A percentile compares a stretch with the other conserved stretches of the same genome.
Conservation (phyloP, 2,113 vertebrate genomes). For the Epinephelus moara region DNA sequence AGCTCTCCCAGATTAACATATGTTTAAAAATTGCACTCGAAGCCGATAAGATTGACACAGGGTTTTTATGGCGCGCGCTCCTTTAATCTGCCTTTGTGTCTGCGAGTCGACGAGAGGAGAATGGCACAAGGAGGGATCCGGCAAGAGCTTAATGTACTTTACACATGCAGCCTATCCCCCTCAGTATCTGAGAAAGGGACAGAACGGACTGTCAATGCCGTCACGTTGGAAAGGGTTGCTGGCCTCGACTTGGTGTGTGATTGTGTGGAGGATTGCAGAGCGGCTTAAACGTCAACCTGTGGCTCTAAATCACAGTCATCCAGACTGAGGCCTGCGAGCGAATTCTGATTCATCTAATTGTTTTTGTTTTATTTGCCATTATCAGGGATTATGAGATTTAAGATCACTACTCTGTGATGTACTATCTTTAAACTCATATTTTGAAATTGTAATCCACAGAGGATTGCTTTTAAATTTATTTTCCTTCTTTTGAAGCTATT, state of each 20-base stretch:
- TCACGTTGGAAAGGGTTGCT: conserved; percentile 28
- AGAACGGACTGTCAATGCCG: conserved; percentile 48
- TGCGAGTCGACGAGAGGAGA: conserved; percentile 75
- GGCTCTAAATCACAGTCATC: conserved; percentile 31
- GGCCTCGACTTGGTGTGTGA: conserved; percentile 5
- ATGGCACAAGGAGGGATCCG: conserved; percentile 78
- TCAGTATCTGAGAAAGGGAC: conserved; percentile 61
- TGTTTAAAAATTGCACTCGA: conserved; percentile 86
- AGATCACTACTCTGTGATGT: not conserved
- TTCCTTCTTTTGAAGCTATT: not conserved
- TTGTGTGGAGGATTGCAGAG: conserved; percentile 40
- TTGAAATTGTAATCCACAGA: not conserved
- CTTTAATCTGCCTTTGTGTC: conserved; percentile 81
- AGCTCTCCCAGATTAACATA: conserved; percentile 85
- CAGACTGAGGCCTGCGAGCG: not conserved
- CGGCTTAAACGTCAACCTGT: conserved; percentile 57
- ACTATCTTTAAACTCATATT: not conserved
- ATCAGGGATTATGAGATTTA: not conserved
- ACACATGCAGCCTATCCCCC: conserved; percentile 66
- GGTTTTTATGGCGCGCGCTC: conserved; percentile 77
- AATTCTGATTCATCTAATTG: not conserved
- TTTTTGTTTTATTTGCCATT: not conserved
- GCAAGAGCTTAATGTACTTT: conserved; percentile 76
- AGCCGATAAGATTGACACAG: conserved; percentile 85
- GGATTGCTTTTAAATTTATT: not conserved